These are phyloP conservation scores for Numenius phaeopus DNA, from an alignment of 2,797 vertebrate genomes.

Conservation along the genomic window DNA sequence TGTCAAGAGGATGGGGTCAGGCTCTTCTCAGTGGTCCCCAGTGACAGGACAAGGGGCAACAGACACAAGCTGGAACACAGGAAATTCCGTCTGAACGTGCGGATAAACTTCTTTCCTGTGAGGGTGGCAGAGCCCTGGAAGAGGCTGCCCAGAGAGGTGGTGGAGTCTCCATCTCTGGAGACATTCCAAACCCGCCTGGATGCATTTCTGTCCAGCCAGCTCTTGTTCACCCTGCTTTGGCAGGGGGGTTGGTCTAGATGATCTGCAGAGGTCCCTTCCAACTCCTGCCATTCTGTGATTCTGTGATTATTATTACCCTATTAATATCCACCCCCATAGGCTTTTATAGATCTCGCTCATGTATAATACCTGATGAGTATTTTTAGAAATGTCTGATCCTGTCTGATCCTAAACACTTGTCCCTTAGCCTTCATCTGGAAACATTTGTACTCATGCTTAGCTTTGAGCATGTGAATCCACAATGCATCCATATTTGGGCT, in stretches of 20 bases:
- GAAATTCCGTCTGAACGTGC: not conserved
- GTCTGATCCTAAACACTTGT: not conserved
- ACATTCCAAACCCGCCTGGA: not conserved
- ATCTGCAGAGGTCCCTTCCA: not conserved
- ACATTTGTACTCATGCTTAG: not conserved
- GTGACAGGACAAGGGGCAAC: not conserved
- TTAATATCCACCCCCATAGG: accelerated
- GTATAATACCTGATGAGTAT: not conserved
- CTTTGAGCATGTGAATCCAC: not conserved
- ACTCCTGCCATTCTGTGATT: not conserved
- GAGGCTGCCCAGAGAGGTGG: not conserved
- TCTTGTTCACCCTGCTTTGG: not conserved
- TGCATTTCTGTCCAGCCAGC: not conserved
- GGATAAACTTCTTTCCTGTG: not conserved
- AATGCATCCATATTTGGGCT: not conserved
- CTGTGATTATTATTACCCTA: not conserved
- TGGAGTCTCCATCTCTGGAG: not conserved
- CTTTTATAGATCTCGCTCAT: not conserved
- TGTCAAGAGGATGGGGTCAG: not conserved
- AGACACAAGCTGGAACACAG: not conserved
- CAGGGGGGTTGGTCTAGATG: not conserved
- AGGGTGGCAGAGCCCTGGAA: not conserved
- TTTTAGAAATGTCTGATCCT: not conserved
- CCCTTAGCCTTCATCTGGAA: not conserved
- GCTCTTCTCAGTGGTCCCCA: not conserved